Conservation (phyloP, 2,888 invertebrate species). For the Mylabris sibirica region DNA sequence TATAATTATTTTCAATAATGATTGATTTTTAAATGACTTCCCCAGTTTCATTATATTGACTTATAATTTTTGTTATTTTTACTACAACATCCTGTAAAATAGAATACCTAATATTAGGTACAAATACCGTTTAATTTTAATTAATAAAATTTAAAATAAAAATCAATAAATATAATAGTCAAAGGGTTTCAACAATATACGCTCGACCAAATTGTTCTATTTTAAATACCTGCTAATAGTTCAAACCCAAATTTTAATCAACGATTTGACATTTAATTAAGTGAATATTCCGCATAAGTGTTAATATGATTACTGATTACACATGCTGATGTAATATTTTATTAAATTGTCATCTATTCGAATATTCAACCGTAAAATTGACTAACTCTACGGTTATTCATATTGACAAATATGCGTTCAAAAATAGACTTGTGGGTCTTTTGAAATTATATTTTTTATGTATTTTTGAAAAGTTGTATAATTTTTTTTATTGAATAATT, state of each 20-base stretch:
- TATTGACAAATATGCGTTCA: neutral
- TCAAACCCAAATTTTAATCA: neutral
- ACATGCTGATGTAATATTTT: neutral
- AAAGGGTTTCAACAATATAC: neutral
- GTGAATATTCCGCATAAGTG: neutral
- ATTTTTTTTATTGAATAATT: too few species aligned
- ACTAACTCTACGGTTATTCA: neutral
- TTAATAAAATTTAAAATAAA: neutral
- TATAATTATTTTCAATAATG: too few species aligned
- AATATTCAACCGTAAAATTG: neutral
- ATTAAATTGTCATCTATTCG: neutral
- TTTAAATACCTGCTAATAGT: neutral
- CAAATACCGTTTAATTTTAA: neutral
- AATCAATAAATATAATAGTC: neutral
- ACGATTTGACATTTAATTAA: constrained; percentile 7
- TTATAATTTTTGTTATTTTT: too few species aligned
- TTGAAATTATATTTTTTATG: neutral
- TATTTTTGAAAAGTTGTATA: neutral
- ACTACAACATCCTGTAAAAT: too few species aligned
- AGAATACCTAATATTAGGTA: too few species aligned
- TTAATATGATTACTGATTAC: neutral
- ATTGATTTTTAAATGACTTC: too few species aligned
- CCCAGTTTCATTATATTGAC: too few species aligned
- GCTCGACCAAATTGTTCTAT: neutral
- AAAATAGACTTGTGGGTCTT: neutral